A percentile compares a stretch with the other conserved stretches of the same genome.
These are phyloP conservation scores for Lepus townsendii DNA, from an alignment of 2,797 vertebrate genomes.

Conservation along the genomic window DNA sequence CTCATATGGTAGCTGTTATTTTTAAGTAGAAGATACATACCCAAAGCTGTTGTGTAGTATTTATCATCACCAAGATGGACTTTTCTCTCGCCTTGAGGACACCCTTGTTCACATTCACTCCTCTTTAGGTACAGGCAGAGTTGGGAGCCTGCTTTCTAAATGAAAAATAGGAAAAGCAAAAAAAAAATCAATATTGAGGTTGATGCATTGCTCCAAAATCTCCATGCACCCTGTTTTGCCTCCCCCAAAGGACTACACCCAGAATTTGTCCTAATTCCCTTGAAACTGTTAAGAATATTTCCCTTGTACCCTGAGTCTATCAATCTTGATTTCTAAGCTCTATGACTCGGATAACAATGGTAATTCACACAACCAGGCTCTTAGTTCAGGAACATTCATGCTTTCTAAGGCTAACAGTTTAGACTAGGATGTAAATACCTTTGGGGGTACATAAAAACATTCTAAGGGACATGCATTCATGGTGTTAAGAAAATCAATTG, in stretches of 20 bases:
- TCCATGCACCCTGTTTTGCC: background rate
- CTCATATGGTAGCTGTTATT: background rate
- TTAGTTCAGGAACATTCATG: background rate
- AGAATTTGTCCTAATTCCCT: conserved; percentile 24
- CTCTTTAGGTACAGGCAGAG: background rate
- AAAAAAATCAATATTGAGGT: background rate
- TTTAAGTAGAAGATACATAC: background rate
- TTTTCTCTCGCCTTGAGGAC: conserved; percentile 37
- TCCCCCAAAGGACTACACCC: background rate
- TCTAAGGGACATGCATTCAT: background rate
- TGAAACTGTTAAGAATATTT: background rate
- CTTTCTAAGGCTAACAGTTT: conserved; percentile 52
- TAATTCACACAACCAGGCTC: background rate
- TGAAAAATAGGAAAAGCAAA: background rate
- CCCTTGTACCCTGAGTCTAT: background rate
- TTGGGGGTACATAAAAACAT: conserved; percentile 24
- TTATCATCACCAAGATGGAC: conserved; percentile 19
- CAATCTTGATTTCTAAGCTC: conserved; percentile 42
- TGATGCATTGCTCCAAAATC: background rate
- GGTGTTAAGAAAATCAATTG: background rate
- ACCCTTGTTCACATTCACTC: background rate
- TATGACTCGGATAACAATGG: background rate
- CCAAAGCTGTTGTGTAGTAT: background rate
- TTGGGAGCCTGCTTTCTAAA: conserved; percentile 28
- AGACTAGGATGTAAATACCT: background rate